These are phyloP conservation scores for Druon quercuslanigerum DNA, from an alignment of 1,140 invertebrate species.

Conservation along the genomic window DNA sequence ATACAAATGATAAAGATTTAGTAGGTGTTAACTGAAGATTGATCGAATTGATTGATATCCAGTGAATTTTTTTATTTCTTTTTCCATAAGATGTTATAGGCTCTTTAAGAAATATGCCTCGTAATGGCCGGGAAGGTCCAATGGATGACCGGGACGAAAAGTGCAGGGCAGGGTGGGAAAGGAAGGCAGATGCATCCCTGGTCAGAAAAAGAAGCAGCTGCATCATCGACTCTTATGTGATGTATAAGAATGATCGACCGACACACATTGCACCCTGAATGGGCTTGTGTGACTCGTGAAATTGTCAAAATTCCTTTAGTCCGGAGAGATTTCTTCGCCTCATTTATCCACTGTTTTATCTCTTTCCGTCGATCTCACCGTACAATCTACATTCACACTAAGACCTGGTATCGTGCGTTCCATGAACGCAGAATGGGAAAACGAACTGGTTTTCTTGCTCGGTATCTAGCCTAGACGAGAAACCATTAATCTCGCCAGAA, in stretches of 20 bases:
- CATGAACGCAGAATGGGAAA: constrained; percentile 3
- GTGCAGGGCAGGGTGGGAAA: constrained; percentile 45
- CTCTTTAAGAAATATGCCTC: constrained; percentile 26
- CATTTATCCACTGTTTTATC: constrained; percentile 15
- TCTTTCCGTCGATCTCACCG: constrained; percentile 5
- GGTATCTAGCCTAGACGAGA: constrained; percentile 11
- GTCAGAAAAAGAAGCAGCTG: constrained; percentile 48
- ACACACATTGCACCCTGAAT: background rate
- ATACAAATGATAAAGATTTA: constrained; percentile 10
- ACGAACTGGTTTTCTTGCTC: constrained; percentile 22
- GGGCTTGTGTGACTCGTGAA: background rate
- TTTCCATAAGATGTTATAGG: background rate
- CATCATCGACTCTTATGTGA: constrained; percentile 32
- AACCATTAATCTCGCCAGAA: constrained; percentile 26
- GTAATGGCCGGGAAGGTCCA: constrained; percentile 16
- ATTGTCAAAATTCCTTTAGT: background rate
- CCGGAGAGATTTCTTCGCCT: constrained; percentile 7
- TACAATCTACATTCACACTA: constrained; percentile 15
- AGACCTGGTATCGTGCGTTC: background rate
- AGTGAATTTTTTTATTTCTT: constrained; percentile 4
- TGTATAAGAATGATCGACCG: background rate
- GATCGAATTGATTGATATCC: constrained; percentile 10
- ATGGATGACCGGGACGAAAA: constrained; percentile 15
- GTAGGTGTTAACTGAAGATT: constrained; percentile 8
- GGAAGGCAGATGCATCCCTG: constrained; percentile 48